Base-by-base conservation (phyloP, 1,140 invertebrate genomes). In the Radopholus similis region DNA sequence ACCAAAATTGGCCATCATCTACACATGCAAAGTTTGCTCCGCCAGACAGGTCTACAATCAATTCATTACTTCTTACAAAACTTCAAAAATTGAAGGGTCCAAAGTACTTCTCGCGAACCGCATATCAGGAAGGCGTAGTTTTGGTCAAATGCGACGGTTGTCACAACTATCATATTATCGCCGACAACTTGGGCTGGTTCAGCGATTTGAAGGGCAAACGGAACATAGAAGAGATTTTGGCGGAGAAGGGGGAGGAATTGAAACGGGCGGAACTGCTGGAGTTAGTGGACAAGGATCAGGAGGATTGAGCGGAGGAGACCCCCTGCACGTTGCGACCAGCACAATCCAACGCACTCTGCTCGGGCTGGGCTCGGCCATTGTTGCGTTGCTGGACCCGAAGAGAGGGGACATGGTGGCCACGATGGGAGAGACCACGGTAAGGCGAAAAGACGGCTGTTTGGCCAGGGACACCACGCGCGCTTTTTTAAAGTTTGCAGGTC, bases 131-230 rank as follows among this genome's bases (percentile, higher is more conserved):
- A 51, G 85, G 85, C 13, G 78, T 86, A 57, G 85, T 86, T 0
- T 83, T 86, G 49, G 82, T 86, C 8, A 81, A 66, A n/a, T 81
- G 79, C 63, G 65, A 68, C 11, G 66, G 49, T 53, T 79, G 77
- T 70, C 66, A 78, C 28, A 86, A 84, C 68, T 76, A 83, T 64
- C 85, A 86, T 68, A 74, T 86, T 5, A 84, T 86, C 57, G 85
- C 85, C 13, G 85, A 86, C 73, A 86, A 86, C 68, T 75, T 86
- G 6, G 83, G 83, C 6, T 86, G 85, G 85, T 86, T 86, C 70
- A 71, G 76, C 49, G 80, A 86, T 70, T 73, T 85, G 32, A 66
- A 82, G 40, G 82, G 80, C 44, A 78, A 82, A 73, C 82, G 72
- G 82, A 86, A 86, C 68, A 84, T 86, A 65, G 85, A 86, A 73